A percentile compares a stretch with the other conserved stretches of the same genome.
These are phyloP conservation scores for Quadroppia sp. DNA, from an alignment of 2,888 invertebrate species.

Conservation along the genomic window DNA sequence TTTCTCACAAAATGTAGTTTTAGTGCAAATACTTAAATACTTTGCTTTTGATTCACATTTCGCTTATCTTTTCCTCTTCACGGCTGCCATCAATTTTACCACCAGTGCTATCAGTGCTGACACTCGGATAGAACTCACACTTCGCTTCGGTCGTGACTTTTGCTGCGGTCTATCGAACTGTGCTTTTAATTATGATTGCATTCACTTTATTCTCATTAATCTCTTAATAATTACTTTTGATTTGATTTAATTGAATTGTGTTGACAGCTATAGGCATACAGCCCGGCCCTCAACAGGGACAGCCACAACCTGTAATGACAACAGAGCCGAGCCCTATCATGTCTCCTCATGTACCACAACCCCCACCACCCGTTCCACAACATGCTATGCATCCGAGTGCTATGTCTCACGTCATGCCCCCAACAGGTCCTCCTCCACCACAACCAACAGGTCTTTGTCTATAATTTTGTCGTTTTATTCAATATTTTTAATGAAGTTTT, in stretches of 20 bases:
- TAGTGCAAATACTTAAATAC: not conserved
- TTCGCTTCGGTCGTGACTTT: slow-evolving; percentile 16
- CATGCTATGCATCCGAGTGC: not conserved
- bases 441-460: not conserved
- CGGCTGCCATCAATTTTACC: not conserved
- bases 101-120: not conserved
- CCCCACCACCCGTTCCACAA: not conserved
- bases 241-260: not conserved
- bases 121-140: slow-evolving; percentile 9
- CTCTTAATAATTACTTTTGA: not conserved
- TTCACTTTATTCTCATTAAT: no score
- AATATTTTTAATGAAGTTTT: not conserved
- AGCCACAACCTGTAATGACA: slow-evolving; percentile 19
- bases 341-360: slow-evolving; percentile 10
- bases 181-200: slow-evolving; percentile 4
- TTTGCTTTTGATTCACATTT: slow-evolving; percentile 7
- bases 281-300: slow-evolving; percentile 32
- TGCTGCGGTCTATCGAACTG: slow-evolving; percentile 28
- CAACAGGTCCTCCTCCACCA: not conserved
- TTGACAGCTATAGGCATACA: slow-evolving; percentile 18
- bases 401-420: slow-evolving; percentile 7
- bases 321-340: slow-evolving; percentile 2
- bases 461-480: not conserved
- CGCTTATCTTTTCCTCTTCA: slow-evolving; percentile 14
- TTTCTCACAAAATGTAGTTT: not conserved